These are phyloP conservation scores for Meriones unguiculatus DNA, from an alignment of 2,113 vertebrate species.

Conservation along the genomic window DNA sequence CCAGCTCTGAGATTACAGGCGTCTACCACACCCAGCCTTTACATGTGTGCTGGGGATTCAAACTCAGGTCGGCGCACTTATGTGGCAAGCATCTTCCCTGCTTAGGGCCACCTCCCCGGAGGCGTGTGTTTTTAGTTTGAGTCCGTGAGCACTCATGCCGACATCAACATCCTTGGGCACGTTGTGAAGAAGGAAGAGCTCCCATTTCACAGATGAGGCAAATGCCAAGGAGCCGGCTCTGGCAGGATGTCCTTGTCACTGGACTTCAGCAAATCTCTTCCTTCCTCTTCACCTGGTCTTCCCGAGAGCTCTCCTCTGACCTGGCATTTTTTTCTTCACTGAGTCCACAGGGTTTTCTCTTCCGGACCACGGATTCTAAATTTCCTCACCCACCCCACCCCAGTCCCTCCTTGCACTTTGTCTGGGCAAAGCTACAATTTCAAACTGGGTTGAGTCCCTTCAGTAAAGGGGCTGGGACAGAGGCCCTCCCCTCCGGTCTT, in stretches of 20 bases:
- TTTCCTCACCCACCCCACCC: neutral
- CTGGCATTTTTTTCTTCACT: neutral
- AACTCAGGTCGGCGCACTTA: neutral
- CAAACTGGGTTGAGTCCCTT: constrained; percentile 68
- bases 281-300: neutral
- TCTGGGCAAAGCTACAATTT: constrained; percentile 72
- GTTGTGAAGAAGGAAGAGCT: neutral
- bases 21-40: neutral
- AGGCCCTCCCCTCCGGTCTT: constrained; percentile 55
- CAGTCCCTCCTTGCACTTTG: neutral
- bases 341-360: neutral
- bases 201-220: neutral
- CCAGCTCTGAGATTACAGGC: neutral
- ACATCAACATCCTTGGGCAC: no score
- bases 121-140: neutral
- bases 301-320: neutral
- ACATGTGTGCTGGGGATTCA: neutral
- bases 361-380: neutral
- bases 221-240: neutral
- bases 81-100: neutral
- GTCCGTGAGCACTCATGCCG: no score
- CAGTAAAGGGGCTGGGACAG: constrained; percentile 38
- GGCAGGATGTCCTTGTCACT: neutral
- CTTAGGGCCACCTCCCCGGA: neutral
- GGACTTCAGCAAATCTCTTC: neutral